phyloP scores from a whole-genome alignment of 2,113 vertebrate genomes.

The Amphilophus citrinellus region DNA sequence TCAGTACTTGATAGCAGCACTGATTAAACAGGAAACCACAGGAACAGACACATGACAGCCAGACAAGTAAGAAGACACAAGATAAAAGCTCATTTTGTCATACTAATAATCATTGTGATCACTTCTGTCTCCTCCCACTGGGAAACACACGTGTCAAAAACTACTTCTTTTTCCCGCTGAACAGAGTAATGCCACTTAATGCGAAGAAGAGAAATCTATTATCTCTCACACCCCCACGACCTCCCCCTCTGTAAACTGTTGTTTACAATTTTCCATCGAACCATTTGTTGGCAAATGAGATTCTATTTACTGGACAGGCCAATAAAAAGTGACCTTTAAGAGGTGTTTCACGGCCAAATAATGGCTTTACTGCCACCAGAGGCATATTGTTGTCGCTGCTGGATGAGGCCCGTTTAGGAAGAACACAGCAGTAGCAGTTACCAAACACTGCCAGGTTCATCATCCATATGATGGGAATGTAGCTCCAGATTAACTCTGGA shows the following conservation, averaged over 20 bases:
- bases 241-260: background rate
- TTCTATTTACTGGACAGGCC: conserved; percentile 63
- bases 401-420: conserved; percentile 64
- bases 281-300: conserved; percentile 54
- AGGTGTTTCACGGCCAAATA: conserved; percentile 62
- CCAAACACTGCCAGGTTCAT: conserved; percentile 30
- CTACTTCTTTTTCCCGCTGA: background rate
- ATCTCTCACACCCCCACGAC: background rate
- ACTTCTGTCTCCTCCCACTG: background rate
- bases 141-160: too few species aligned
- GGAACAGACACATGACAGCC: conserved; percentile 1
- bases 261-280: conserved; percentile 40
- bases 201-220: background rate
- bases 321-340: conserved; percentile 54
- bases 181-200: background rate
- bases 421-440: conserved; percentile 57
- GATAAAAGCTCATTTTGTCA: background rate
- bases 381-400: conserved; percentile 65
- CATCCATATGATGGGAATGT: background rate
- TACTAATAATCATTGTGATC: background rate
- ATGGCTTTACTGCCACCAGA: conserved; percentile 73
- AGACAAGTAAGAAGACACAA: conserved; percentile 7
- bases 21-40: conserved; percentile 20
- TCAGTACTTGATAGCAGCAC: background rate
- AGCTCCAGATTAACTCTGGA: background rate